phyloP scores from a whole-genome alignment of 92 coral and sea anemone genomes.

The Epizoanthus rinbou region DNA sequence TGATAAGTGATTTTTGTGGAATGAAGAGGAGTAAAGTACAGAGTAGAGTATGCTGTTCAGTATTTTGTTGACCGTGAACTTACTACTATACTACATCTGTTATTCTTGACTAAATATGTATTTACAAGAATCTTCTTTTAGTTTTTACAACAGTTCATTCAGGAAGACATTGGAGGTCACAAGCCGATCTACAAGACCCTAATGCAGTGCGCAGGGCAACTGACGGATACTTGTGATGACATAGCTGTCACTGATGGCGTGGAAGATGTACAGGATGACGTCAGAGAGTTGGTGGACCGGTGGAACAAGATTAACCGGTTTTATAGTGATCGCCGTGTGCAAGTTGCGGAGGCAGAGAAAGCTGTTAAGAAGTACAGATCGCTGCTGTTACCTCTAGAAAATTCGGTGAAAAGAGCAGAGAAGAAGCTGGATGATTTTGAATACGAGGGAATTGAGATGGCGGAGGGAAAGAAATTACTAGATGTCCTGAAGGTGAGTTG shows the following conservation, averaged over 20 bases:
- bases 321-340: constrained; percentile 69
- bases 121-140: constrained; percentile 23
- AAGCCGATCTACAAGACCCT: constrained; percentile 86
- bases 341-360: constrained; percentile 77
- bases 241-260: constrained; percentile 86
- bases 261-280: constrained; percentile 73
- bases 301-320: constrained; percentile 86
- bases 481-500: constrained; percentile 64
- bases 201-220: constrained; percentile 69
- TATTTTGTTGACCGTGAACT: no score
- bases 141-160: constrained; percentile 82
- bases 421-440: constrained; percentile 68
- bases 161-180: constrained; percentile 95
- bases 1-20: neutral
- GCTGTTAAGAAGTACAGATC: constrained; percentile 85
- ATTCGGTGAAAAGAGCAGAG: constrained; percentile 73
- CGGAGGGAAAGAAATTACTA: constrained; percentile 72
- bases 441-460: constrained; percentile 84
- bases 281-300: constrained; percentile 67
- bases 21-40: no score
- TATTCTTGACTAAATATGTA: neutral
- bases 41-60: no score
- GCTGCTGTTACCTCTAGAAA: constrained; percentile 80
- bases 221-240: constrained; percentile 78
- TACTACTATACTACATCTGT: no score